These are phyloP conservation scores for Odocoileus hemionus DNA, from an alignment of 2,113 vertebrate genomes.

Conservation along the genomic window DNA sequence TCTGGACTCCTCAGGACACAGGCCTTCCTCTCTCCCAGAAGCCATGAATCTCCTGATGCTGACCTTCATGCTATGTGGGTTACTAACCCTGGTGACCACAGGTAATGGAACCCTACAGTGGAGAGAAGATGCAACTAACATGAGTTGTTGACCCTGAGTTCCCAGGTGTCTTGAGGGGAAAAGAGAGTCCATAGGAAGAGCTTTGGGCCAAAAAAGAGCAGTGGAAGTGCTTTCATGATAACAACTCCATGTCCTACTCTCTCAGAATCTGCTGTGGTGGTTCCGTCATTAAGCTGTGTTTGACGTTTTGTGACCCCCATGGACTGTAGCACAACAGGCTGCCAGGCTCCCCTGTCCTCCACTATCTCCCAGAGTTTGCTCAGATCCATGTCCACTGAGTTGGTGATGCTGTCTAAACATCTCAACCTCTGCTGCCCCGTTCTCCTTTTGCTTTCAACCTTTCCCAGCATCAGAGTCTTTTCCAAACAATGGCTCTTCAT, in stretches of 20 bases:
- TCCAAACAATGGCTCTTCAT: too few relatives aligned
- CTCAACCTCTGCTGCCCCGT: neutral
- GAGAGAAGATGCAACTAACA: neutral
- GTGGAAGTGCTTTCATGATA: neutral
- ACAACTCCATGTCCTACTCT: neutral
- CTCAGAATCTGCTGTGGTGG: neutral
- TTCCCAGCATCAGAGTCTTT: too few relatives aligned
- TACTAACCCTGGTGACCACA: conserved; percentile 13
- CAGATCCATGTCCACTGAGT: neutral
- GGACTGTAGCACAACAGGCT: neutral
- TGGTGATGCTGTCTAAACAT: neutral
- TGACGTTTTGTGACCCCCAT: neutral
- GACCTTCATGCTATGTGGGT: conserved; percentile 31
- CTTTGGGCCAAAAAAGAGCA: neutral
- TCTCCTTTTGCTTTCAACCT: too few relatives aligned
- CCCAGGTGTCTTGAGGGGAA: neutral
- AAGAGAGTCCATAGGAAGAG: neutral
- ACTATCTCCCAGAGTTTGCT: neutral
- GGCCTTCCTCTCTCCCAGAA: neutral
- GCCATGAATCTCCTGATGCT: conserved; percentile 24
- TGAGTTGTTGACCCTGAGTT: neutral
- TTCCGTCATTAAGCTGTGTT: neutral
- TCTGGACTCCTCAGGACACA: neutral
- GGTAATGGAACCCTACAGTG: conserved; percentile 41
- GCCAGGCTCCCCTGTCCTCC: neutral